Conservation (phyloP, 2,888 invertebrate genomes). For the Aspidapion aeneum region DNA sequence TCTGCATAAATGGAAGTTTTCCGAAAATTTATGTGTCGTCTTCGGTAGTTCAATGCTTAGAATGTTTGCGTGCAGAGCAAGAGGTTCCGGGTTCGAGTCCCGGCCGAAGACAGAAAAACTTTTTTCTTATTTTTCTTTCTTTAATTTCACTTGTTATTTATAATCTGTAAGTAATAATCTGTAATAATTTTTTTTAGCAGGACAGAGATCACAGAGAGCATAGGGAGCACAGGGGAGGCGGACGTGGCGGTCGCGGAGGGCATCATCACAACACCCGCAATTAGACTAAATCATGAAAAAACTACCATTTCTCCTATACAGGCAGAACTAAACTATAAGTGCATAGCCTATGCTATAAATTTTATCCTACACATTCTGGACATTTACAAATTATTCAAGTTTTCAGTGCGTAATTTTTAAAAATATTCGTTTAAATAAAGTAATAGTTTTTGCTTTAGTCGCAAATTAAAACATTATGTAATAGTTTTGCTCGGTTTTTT, state of each 20-base stretch:
- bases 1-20: too few relatives aligned
- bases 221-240: constrained; percentile 41
- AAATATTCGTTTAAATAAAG: constrained; percentile 18
- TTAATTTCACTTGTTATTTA: too few relatives aligned
- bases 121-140: too few relatives aligned
- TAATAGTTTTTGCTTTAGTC: not conserved
- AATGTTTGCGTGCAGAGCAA: too few relatives aligned
- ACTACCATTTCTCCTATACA: too few relatives aligned
- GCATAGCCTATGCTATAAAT: not conserved
- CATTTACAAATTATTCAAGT: not conserved
- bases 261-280: constrained; percentile 42
- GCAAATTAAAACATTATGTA: constrained; percentile 1
- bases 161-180: too few relatives aligned
- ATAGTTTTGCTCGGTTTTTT: constrained; percentile 7
- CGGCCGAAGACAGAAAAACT: too few relatives aligned
- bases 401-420: not conserved
- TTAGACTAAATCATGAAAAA: constrained; percentile 20
- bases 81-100: too few relatives aligned
- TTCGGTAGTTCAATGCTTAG: too few relatives aligned
- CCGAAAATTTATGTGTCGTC: too few relatives aligned
- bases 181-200: constrained; percentile 42
- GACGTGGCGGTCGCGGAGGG: constrained; percentile 33
- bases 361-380: not conserved
- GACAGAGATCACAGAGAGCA: constrained; percentile 41
- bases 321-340: not conserved